These are phyloP conservation scores for Mycteria americana DNA, from an alignment of 2,797 vertebrate species.

Conservation along the genomic window DNA sequence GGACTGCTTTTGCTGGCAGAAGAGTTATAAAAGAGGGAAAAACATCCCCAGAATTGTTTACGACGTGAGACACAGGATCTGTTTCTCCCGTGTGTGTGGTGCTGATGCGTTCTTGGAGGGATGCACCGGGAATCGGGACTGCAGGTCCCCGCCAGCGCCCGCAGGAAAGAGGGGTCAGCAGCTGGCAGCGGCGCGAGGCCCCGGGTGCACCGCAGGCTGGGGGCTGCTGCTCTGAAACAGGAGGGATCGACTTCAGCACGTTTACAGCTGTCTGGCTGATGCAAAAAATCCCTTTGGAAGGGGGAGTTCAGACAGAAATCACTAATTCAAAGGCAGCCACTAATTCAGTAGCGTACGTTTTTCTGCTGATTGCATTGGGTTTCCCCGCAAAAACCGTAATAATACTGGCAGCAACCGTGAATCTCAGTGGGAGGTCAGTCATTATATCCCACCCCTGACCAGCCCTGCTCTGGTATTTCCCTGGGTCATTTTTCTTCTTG, in stretches of 20 bases:
- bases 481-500: background rate
- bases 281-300: background rate
- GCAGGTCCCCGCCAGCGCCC: background rate
- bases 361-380: background rate
- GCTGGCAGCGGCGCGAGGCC: fast-evolving
- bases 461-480: background rate
- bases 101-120: background rate
- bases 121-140: fast-evolving
- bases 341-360: background rate
- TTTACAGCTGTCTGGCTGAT: background rate
- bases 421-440: background rate
- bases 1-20: background rate
- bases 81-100: background rate
- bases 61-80: background rate
- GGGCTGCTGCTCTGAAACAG: background rate
- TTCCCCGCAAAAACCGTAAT: background rate
- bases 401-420: background rate
- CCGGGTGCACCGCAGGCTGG: fast-evolving
- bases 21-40: background rate
- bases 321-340: background rate
- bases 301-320: background rate
- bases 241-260: background rate
- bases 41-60: background rate
- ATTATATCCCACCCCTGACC: background rate
- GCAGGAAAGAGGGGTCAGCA: background rate